These are phyloP conservation scores for Microcebus lehilahytsara DNA, from an alignment of 2,113 vertebrate species.

Conservation along the genomic window DNA sequence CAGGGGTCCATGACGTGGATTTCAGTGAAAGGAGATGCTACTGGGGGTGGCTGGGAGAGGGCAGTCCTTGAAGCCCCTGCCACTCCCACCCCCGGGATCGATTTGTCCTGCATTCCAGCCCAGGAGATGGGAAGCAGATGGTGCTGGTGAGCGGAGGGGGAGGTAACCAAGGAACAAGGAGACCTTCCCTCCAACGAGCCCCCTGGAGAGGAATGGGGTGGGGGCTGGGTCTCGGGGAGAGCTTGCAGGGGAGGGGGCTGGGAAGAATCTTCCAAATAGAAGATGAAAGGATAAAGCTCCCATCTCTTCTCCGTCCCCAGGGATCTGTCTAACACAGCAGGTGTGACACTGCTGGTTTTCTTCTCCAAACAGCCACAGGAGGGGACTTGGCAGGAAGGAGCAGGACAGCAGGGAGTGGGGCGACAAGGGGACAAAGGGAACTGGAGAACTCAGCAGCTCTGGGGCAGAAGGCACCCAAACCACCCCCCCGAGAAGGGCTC, in stretches of 20 bases:
- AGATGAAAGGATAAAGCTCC: not conserved
- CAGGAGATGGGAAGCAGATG: constrained; percentile 76
- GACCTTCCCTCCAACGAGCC: constrained; percentile 23
- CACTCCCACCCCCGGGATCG: not conserved
- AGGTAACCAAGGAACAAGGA: constrained; percentile 3
- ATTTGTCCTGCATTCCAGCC: constrained; percentile 80
- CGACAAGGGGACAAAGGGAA: not conserved
- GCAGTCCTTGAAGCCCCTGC: not conserved
- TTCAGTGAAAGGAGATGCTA: constrained; percentile 62
- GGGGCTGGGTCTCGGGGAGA: not conserved
- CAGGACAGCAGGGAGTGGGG: not conserved
- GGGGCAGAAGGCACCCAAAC: not conserved
- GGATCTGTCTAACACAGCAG: constrained; percentile 71
- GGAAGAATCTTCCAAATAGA: not conserved
- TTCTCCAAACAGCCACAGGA: constrained; percentile 2
- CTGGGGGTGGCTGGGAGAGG: not conserved
- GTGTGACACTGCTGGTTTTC: constrained; percentile 70
- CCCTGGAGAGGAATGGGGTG: not conserved
- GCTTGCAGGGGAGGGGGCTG: not conserved
- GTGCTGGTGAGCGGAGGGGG: constrained; percentile 32
- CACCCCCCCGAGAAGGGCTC: too few relatives aligned
- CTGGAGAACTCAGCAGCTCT: not conserved
- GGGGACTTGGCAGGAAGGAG: constrained; percentile 39
- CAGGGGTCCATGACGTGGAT: not conserved
- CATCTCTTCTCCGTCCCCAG: not conserved